Evolutionary conservation across 2,113 vertebrate genomes (phyloP), one percentile per base, ranked within the genome.

Genomic region (Pao palembangensis): DNA sequence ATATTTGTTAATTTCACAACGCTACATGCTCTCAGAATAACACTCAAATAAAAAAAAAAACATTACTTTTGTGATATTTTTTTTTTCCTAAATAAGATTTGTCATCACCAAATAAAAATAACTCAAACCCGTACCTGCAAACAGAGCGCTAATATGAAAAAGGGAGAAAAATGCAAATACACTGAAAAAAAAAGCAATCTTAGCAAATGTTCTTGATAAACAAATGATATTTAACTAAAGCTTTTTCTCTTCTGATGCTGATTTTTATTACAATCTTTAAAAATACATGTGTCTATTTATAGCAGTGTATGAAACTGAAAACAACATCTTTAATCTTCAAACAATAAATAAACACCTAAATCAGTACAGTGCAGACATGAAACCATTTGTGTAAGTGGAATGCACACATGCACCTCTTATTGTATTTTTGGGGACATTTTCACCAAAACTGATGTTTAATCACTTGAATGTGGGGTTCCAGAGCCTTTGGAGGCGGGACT

Each of bases 391-490:
- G 20, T 19, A 65, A 50, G 51, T 42, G 47, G 13, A 19, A 43
- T 44, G 21, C 8, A 17, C 28, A 31, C 51, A 54, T 52, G 13
- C 21, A 51, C 15, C 46, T 44, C 1, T 44, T 17, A 17, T 43
- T 16, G 51, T 14, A 41, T 10, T 49, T 61, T 31, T 20, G 31
- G 18, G 28, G 19, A 48, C 31, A 53, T 11, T 16, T 46, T 59
- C 11, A 19, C 49, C 14, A 18, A 17, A 8, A 34, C 44, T 44
- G 20, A 31, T 21, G 23, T 57, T 21, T 20, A 3, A 42, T 94
- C 85, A 97, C 61, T 94, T 94, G 75, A 95, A 96, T 83, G 81
- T 87, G 44, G 93, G 88, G 69, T 93, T 97, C 87, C 71, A 87
- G 65, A 91, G 79, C 41, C 92, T 65, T 4, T 87, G 82, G 43